phyloP scores from a whole-genome alignment of 2,113 vertebrate species.

The Sinocyclocheilus grahami region DNA sequence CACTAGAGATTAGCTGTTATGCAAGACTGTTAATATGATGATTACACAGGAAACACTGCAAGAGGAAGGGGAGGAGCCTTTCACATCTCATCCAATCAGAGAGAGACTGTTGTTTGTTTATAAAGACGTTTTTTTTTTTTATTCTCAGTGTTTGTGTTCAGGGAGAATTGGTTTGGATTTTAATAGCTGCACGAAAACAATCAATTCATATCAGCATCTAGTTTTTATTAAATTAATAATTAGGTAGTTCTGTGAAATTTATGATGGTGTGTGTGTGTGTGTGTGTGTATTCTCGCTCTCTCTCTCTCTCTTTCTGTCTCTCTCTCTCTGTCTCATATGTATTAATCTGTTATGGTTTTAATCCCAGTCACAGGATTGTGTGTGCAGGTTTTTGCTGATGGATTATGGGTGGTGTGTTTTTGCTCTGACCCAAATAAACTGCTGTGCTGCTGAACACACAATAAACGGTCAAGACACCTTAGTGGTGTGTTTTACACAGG shows the following conservation, averaged over 20 bases:
- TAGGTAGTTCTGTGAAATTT: no score
- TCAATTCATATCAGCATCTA: not conserved
- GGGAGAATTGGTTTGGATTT: not conserved
- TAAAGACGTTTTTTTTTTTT: no score
- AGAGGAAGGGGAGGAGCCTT: no score
- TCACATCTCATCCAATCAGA: not conserved
- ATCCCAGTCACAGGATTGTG: conserved; percentile 39
- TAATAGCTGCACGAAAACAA: not conserved
- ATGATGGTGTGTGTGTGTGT: not conserved
- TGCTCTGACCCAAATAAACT: conserved; percentile 27
- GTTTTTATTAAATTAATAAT: not conserved
- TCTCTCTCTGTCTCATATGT: not conserved
- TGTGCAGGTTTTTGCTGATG: conserved; percentile 1
- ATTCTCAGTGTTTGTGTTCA: not conserved
- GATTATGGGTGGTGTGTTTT: conserved; percentile 31
- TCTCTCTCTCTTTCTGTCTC: not conserved
- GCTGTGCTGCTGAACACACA: not conserved
- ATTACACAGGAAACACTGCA: no score
- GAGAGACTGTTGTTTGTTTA: not conserved
- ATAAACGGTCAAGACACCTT: not conserved
- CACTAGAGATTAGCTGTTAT: no score
- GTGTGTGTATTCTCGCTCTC: no score
- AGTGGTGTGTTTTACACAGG: not conserved
- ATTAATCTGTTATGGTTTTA: conserved; percentile 46
- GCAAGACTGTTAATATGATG: no score